phyloP scores from a whole-genome alignment of 2,888 invertebrate species.

The Mactromeris polynyma region DNA sequence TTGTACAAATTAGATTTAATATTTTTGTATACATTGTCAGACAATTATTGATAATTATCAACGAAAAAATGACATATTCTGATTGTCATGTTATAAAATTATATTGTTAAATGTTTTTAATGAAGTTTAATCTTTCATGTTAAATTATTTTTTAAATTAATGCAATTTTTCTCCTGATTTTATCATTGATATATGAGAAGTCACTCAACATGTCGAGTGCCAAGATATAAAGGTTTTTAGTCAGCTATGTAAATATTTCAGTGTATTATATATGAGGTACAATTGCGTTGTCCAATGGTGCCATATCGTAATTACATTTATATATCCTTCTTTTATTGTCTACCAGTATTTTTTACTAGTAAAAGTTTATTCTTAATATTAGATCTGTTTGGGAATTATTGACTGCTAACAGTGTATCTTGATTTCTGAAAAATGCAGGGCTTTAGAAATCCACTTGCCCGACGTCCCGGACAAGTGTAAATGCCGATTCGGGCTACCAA shows the following conservation, averaged over 20 bases:
- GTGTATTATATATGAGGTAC: neutral
- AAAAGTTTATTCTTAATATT: neutral
- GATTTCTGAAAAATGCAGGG: no score
- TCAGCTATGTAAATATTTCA: neutral
- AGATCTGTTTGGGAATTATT: neutral
- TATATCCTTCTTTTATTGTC: neutral
- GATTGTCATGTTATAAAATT: neutral
- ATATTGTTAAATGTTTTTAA: neutral
- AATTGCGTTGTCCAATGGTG: neutral
- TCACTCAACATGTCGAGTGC: neutral
- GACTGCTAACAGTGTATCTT: neutral
- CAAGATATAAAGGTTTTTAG: no score
- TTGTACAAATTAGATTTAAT: neutral
- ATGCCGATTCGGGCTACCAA: no score
- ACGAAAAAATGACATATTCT: neutral
- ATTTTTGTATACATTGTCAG: neutral
- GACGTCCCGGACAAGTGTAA: no score
- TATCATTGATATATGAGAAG: neutral
- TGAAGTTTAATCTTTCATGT: neutral
- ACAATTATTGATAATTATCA: neutral
- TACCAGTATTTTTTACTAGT: no score
- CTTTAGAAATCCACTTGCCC: no score
- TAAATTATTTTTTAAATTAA: neutral
- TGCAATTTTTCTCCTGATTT: neutral
- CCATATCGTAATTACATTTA: neutral